Conservation (phyloP, 2,113 vertebrate species). For the Tetrax tetrax region DNA sequence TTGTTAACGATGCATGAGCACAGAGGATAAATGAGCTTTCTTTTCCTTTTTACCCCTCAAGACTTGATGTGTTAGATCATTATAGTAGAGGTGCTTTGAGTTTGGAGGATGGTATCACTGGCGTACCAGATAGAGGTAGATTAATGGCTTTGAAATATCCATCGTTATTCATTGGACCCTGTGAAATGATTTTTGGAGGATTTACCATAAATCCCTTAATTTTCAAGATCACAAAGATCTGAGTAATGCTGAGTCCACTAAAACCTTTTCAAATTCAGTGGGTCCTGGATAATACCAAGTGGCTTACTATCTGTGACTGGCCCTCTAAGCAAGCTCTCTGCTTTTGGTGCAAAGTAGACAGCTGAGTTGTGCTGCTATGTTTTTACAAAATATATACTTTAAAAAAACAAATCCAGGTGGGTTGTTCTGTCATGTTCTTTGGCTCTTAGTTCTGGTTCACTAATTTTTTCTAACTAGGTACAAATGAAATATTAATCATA, state of each 20-base stretch:
- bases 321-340: neutral
- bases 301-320: neutral
- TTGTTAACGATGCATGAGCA: neutral
- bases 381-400: neutral
- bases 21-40: neutral
- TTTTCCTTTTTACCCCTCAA: neutral
- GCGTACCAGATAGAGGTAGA: neutral
- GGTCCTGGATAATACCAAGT: neutral
- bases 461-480: neutral
- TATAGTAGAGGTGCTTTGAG: neutral
- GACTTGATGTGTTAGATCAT: neutral
- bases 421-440: neutral
- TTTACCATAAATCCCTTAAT: conserved; percentile 5
- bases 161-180: neutral
- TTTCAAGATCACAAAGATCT: neutral
- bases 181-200: conserved; percentile 7
- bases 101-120: neutral
- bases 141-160: neutral
- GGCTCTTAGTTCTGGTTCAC: conserved; percentile 6
- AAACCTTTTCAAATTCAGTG: conserved; percentile 17
- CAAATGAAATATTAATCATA: conserved; percentile 23
- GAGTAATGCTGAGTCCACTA: neutral
- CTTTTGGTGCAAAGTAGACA: neutral
- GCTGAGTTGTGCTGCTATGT: neutral
- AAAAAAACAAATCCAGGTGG: neutral